Conservation (phyloP, 1,140 invertebrate species). For the Zaprionus ghesquierei region DNA sequence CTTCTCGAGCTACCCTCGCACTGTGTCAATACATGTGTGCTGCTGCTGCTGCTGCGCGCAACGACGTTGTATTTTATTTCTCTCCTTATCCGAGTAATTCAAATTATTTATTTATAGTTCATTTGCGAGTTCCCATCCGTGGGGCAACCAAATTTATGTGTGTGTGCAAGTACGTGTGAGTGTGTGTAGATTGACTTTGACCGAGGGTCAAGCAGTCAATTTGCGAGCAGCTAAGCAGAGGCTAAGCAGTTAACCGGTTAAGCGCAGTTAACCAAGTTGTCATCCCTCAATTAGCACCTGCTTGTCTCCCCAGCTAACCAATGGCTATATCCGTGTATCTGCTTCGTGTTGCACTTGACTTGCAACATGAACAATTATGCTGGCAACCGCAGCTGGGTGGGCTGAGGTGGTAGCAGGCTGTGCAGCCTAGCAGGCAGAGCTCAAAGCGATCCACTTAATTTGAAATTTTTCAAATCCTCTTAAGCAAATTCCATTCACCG, state of each 20-base stretch:
- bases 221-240: slow-evolving; percentile 6
- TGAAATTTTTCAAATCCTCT: slow-evolving; percentile 78
- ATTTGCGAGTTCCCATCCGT: slow-evolving; percentile 71
- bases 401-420: too few relatives aligned
- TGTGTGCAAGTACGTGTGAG: slow-evolving; percentile 7
- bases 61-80: slow-evolving; percentile 11
- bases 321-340: neutral
- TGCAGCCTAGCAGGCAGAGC: slow-evolving; percentile 5
- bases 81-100: slow-evolving; percentile 54
- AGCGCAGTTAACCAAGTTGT: slow-evolving; percentile 2
- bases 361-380: slow-evolving; percentile 63
- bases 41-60: slow-evolving; percentile 33
- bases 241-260: neutral
- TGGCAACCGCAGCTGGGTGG: slow-evolving; percentile 44
- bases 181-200: slow-evolving; percentile 60
- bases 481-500: slow-evolving; percentile 67
- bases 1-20: slow-evolving; percentile 20
- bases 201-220: slow-evolving; percentile 19
- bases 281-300: slow-evolving; percentile 63
- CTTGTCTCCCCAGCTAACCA: slow-evolving; percentile 2
- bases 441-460: slow-evolving; percentile 70
- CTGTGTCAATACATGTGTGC: slow-evolving; percentile 16
- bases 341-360: neutral
- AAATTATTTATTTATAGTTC: slow-evolving; percentile 80
- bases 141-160: slow-evolving; percentile 49